Base-by-base conservation (phyloP, 2,797 vertebrate genomes). In the Pangasius krempfi region DNA sequence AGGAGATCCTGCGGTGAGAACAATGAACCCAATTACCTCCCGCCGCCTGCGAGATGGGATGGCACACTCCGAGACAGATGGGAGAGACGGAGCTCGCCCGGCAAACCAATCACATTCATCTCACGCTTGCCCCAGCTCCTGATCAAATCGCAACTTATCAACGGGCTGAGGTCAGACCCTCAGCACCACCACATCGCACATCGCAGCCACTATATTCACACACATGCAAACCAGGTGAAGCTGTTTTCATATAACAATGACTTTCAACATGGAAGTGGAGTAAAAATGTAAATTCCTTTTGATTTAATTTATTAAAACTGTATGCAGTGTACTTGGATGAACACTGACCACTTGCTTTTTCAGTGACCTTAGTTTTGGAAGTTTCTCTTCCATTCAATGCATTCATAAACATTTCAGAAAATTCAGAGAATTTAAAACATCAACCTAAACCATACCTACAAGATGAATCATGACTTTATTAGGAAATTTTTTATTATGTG, bases 21-120 rank as follows among this genome's bases (percentile, higher is more conserved):
- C 96, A 97, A 96, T 97, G 96, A 96, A 97, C 96, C 96, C 96
- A 96, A 96, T 96, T 96, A 96, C 96, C 96, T 96, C 96, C 96
- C 92, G 95, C 96, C 94, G 96, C 95, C 96, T 94, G 95, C 93
- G 96, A 96, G 96, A 96, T 96, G 95, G 96, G 96, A 96, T 95
- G 95, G 96, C 96, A 96, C 95, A 96, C 95, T 95, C 95, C 30
- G 94, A 97, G 96, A 96, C 96, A 96, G 96, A 97, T 97, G 96
- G 96, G 95, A 95, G 94, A 95, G 95, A 94, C 95, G 95, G 93
- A 93, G 94, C 95, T 96, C 94, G 94, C 94, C 95, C 95, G 90
- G 94, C 95, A 95, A 96, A 96, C 96, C 96, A 96, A 96, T 96
- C 96, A 96, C 95, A 96, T 96, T 95, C 95, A 96, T 96, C 96